These are phyloP conservation scores for Hipparchia semele DNA, from an alignment of 2,888 invertebrate species.

Conservation along the genomic window DNA sequence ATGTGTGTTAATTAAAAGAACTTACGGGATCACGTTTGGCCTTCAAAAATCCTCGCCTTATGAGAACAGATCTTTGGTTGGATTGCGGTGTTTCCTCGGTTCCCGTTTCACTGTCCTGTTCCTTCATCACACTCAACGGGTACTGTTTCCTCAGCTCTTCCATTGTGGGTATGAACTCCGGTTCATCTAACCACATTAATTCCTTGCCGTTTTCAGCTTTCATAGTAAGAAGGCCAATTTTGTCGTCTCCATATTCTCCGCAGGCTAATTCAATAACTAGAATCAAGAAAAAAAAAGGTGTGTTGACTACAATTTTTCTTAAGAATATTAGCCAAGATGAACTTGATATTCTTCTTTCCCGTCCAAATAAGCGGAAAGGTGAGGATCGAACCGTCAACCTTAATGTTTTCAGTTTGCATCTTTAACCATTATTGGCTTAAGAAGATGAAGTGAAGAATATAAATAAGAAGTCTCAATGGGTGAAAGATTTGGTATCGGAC, in stretches of 20 bases:
- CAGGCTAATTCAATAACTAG: conserved; percentile 96
- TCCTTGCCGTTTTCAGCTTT: conserved; percentile 88
- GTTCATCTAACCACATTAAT: conserved; percentile 86
- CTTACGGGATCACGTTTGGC: conserved; percentile 87
- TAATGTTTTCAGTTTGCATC: too few species aligned
- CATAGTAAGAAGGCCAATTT: conserved; percentile 85
- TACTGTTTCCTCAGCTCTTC: conserved; percentile 82
- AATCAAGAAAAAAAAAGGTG: conserved; percentile 36
- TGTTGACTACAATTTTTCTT: background rate
- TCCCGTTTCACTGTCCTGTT: conserved; percentile 64
- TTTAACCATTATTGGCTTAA: too few species aligned
- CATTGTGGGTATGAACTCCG: conserved; percentile 79
- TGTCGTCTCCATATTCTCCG: conserved; percentile 94
- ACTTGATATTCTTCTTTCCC: too few species aligned
- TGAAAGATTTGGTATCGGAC: too few species aligned
- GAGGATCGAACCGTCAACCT: too few species aligned
- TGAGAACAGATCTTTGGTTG: conserved; percentile 88
- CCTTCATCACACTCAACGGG: conserved; percentile 75
- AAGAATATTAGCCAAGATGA: too few species aligned
- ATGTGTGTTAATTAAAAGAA: conserved; percentile 20
- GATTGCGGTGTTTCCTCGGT: conserved; percentile 87
- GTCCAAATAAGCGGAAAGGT: too few species aligned
- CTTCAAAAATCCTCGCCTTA: conserved; percentile 88
- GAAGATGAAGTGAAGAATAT: too few species aligned
- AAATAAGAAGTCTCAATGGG: too few species aligned